Conservation (phyloP, 2,113 vertebrate genomes). For the Narcine bancroftii region DNA sequence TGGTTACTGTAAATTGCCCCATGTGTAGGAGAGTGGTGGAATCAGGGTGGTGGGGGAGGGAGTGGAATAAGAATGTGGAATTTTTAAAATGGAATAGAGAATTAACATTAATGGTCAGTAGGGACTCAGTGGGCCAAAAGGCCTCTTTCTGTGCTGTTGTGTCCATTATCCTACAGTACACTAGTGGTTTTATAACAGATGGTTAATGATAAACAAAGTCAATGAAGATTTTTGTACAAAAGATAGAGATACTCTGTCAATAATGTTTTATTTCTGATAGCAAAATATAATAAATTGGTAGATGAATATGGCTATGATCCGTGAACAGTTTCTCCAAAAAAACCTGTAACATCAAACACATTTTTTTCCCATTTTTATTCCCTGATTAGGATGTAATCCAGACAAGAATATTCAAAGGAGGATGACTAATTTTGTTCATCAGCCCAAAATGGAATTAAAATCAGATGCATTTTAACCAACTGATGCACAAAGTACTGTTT, state of each 20-base stretch:
- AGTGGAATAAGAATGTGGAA: too few species aligned
- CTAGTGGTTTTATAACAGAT: neutral
- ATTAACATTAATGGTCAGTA: too few species aligned
- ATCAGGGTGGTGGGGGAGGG: too few species aligned
- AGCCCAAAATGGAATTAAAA: neutral
- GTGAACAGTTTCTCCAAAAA: neutral
- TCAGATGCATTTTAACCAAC: neutral
- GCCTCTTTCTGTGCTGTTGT: too few species aligned
- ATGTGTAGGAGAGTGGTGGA: too few species aligned
- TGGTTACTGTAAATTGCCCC: too few species aligned
- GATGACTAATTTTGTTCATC: neutral
- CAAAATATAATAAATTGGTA: neutral
- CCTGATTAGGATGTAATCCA: neutral
- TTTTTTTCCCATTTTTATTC: too few species aligned
- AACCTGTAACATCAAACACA: too few species aligned
- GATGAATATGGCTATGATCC: neutral
- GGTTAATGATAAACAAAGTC: neutral
- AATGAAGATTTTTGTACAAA: neutral
- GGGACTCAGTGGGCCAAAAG: too few species aligned
- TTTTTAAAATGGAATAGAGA: neutral
- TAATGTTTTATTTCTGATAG: neutral
- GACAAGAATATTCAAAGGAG: neutral
- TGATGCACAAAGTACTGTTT: neutral
- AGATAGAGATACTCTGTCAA: neutral
- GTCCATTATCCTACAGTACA: neutral